Evolutionary conservation across 1,140 invertebrate species (phyloP).

Genomic region (Drosophila seguyi): DNA sequence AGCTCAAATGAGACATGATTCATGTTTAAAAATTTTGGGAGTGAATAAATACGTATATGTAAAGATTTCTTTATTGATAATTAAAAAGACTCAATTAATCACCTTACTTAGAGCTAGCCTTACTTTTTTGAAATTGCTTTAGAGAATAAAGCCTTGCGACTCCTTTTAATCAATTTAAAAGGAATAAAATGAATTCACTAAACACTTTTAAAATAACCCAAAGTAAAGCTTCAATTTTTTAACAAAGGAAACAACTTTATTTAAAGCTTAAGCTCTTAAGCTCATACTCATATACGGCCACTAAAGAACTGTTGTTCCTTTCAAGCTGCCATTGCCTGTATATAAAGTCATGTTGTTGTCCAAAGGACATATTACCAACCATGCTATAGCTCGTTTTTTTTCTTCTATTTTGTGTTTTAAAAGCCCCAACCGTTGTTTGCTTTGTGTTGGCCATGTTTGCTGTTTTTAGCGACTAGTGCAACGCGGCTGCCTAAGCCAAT

Average conservation of each 20-base stretch:
- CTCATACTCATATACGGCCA: constrained; percentile 1
- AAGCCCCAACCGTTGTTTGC: constrained; percentile 45
- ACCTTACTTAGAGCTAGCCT: too few relatives aligned
- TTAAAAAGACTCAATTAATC: too few relatives aligned
- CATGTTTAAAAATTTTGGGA: background rate
- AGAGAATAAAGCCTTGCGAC: too few relatives aligned
- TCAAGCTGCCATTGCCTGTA: constrained; percentile 16
- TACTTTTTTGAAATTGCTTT: too few relatives aligned
- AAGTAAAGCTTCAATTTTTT: too few relatives aligned
- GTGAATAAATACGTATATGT: too few relatives aligned
- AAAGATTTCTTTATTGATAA: too few relatives aligned
- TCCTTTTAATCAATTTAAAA: too few relatives aligned
- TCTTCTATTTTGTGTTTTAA: constrained; percentile 2
- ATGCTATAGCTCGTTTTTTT: constrained; percentile 37
- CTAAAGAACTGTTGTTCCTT: constrained; percentile 24
- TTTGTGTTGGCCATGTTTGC: constrained; percentile 62
- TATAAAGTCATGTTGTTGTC: constrained; percentile 49
- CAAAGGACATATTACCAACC: constrained; percentile 38
- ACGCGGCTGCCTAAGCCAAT: constrained; percentile 72
- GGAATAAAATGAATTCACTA: too few relatives aligned
- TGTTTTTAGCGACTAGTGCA: constrained; percentile 63
- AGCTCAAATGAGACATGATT: background rate
- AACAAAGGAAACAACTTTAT: background rate
- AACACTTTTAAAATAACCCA: too few relatives aligned
- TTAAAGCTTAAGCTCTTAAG: background rate